Evolutionary conservation across 2,113 vertebrate species (phyloP), one percentile per base, ranked within the genome.

Genomic region (Nothocercus nigrocapillus): DNA sequence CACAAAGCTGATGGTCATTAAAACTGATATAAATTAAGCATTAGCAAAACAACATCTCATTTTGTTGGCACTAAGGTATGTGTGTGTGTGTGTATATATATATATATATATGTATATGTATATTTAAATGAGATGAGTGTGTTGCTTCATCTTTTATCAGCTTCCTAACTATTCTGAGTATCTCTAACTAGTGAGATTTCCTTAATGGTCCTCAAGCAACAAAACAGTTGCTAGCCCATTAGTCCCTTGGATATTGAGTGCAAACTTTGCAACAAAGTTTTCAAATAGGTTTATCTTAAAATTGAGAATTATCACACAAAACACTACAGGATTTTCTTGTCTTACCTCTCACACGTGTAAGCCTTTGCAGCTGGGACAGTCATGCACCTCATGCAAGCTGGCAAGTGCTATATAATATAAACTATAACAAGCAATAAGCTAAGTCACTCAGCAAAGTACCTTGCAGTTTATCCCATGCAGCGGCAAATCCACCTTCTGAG

Each of bases 61-160:
- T 91, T 76, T 59, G 27, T 70, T 93, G 69, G 42, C 90, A 49
- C 51, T 61, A 42, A 66, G 59, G 49, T 74, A 44, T 74, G 49
- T 49, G 49, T 24, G 8, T 49, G 9, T 22, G 9, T 49, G 5
- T 49, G 24, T 49, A 49, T 49, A 49, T 11, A 11, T 11, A 49
- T 9, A 47, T 9, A 47, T 9, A 18, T 18, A 18, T 18, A 47
- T 20, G 20, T 47, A 20, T 22, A 88, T 36, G 36, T 53, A 59
- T 36, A 88, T 42, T 81, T 67, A 89, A 86, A 75, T n/a, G 40
- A 90, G 51, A 92, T 85, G n/a, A 85, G 95, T 77, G 80, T 4
- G n/a, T 81, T 78, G 88, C 68, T 93, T 92, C 83, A 68, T 62
- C 86, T 85, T 74, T 90, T 81, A 86, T 74, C 92, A 74, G 36